A percentile compares a stretch with the other conserved stretches of the same genome.
phyloP scores from a whole-genome alignment of 2,113 vertebrate genomes.

The Oryzias celebensis region DNA sequence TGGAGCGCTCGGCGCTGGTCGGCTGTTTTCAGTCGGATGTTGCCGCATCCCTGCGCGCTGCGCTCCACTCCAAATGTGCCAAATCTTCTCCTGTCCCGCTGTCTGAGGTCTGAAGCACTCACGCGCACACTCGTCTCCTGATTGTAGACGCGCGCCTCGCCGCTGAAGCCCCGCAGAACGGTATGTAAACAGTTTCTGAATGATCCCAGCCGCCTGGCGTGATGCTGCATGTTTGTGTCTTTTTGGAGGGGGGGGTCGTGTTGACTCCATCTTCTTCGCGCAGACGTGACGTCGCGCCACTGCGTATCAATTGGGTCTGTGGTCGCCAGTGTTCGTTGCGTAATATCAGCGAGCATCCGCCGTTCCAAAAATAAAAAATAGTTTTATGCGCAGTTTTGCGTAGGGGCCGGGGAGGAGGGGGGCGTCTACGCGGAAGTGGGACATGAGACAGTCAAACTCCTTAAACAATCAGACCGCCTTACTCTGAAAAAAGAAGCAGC shows the following conservation, averaged over 20 bases:
- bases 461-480: conserved; percentile 43
- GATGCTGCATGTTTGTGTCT: conserved; percentile 12
- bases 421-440: conserved; percentile 19
- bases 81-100: conserved; percentile 52
- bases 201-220: not conserved
- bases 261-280: conserved; percentile 14
- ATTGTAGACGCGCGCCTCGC: conserved; percentile 45
- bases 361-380: not conserved
- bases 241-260: not conserved
- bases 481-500: conserved; percentile 48
- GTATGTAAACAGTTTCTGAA: conserved; percentile 57
- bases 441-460: conserved; percentile 45
- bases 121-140: conserved; percentile 26
- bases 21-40: conserved; percentile 56
- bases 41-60: conserved; percentile 61
- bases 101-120: conserved; percentile 27
- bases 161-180: conserved; percentile 39
- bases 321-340: conserved; percentile 15
- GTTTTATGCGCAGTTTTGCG: conserved; percentile 38
- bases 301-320: conserved; percentile 3
- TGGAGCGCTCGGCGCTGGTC: conserved; percentile 28
- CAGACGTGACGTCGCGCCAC: conserved; percentile 45
- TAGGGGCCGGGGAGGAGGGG: conserved; percentile 20
- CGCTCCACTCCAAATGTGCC: conserved; percentile 50
- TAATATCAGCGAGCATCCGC: conserved; percentile 10